A percentile compares a stretch with the other conserved stretches of the same genome.
Conservation (phyloP, 2,113 vertebrate genomes). For the Pteropus alecto region DNA sequence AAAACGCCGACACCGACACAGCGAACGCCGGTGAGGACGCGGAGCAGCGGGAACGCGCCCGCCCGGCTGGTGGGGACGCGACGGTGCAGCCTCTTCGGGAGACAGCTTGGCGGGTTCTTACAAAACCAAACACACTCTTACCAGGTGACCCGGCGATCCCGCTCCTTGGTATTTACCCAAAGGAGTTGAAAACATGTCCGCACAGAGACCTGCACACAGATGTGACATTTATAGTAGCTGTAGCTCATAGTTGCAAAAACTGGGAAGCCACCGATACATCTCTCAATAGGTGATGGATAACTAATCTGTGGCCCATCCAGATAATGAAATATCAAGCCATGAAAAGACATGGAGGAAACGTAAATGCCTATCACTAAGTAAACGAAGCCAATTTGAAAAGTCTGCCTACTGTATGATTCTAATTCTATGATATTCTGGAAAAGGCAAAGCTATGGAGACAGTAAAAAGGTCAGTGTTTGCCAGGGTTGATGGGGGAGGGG, state of each 20-base stretch:
- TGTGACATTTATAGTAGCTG: background rate
- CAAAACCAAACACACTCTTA: too few relatives aligned
- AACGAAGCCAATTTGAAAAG: background rate
- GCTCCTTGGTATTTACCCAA: background rate
- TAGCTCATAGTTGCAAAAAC: background rate
- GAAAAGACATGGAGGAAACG: background rate
- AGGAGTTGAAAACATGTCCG: background rate
- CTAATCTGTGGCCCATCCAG: background rate
- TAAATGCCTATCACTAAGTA: background rate
- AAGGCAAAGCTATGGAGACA: background rate
- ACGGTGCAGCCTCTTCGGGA: background rate
- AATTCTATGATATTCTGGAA: background rate
- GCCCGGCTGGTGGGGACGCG: rapidly evolving
- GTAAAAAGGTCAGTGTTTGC: background rate
- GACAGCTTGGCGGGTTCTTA: background rate
- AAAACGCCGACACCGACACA: rapidly evolving
- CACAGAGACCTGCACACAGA: rapidly evolving
- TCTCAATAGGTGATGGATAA: background rate
- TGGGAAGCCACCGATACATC: too few relatives aligned
- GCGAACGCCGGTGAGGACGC: rapidly evolving
- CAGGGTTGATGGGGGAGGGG: background rate
- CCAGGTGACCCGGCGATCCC: rapidly evolving
- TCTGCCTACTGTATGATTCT: rapidly evolving
- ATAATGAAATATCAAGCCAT: background rate
- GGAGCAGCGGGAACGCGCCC: background rate